Percentiles rank a stretch among this genome's conserved stretches.
Evolutionary conservation across 2,113 vertebrate genomes (phyloP).

Genomic region (Dinomys branickii): DNA sequence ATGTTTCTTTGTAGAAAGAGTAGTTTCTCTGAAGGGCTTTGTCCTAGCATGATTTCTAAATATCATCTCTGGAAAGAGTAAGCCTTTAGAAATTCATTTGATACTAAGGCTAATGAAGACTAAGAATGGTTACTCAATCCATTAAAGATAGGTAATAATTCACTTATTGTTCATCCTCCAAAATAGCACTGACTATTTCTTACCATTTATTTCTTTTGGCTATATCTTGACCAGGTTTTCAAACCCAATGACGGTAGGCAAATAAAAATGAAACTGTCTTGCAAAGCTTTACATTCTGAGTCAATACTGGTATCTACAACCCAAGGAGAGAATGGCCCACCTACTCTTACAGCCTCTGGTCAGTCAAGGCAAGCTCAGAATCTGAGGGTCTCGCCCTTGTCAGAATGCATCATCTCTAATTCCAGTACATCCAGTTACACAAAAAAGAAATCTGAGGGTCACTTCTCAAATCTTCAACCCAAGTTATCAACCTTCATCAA

Average conservation of each 20-base stretch:
- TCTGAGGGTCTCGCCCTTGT: background rate
- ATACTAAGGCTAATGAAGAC: background rate
- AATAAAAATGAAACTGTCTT: background rate
- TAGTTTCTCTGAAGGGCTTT: constrained; percentile 23
- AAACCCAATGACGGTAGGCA: background rate
- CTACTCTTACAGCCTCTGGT: background rate
- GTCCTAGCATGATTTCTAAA: background rate
- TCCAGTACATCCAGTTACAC: background rate
- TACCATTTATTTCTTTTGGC: background rate
- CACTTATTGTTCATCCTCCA: background rate
- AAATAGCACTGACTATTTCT: background rate
- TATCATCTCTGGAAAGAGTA: background rate
- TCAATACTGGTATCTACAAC: background rate
- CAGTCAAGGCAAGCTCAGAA: background rate
- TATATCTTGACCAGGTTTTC: background rate
- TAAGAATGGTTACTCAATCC: background rate
- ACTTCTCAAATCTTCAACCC: background rate
- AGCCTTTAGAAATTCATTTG: background rate
- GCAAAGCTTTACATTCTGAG: background rate
- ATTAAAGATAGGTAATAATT: background rate
- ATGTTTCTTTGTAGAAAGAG: background rate
- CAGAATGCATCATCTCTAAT: background rate
- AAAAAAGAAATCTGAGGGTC: background rate
- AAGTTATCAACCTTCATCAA: background rate
- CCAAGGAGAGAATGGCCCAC: background rate